phyloP scores from a whole-genome alignment of 2,797 vertebrate species.

The Neosilurus mollespiculum region DNA sequence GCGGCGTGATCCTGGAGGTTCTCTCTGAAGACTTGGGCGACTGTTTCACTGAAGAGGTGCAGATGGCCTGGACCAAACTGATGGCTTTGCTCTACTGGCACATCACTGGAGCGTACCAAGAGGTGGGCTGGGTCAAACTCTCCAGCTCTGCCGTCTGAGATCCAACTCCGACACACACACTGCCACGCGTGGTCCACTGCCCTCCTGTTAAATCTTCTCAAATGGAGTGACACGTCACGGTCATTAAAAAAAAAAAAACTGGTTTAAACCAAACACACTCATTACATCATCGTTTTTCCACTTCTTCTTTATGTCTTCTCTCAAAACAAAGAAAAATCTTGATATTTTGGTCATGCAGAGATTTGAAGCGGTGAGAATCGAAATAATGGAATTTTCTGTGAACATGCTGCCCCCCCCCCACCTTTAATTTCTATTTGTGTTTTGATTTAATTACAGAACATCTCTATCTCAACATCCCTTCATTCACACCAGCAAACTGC shows the following conservation, averaged over 20 bases:
- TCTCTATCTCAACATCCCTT: neutral
- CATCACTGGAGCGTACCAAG: constrained; percentile 90
- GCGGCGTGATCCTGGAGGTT: constrained; percentile 88
- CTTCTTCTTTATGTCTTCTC: neutral
- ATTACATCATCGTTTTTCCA: neutral
- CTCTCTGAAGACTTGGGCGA: constrained; percentile 86
- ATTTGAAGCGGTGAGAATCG: neutral
- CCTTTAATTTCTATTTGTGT: neutral
- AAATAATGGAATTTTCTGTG: neutral
- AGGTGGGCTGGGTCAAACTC: constrained; percentile 94
- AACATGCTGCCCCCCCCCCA: too few relatives aligned
- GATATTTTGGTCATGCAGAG: neutral
- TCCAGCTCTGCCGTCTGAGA: constrained; percentile 81
- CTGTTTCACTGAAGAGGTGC: constrained; percentile 86
- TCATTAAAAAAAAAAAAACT: neutral
- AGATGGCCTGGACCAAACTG: constrained; percentile 91
- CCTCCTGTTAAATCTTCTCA: neutral
- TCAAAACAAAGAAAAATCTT: neutral
- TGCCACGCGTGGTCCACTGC: constrained; percentile 36
- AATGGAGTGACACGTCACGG: neutral
- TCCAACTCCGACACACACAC: constrained; percentile 34
- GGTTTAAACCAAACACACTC: constrained; percentile 23
- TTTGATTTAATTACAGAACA: neutral
- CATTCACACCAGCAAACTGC: constrained; percentile 2
- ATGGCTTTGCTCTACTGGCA: constrained; percentile 87